A percentile compares a stretch with the other conserved stretches of the same genome.
These are phyloP conservation scores for Acanthosepion pharaonis DNA, from an alignment of 2,888 invertebrate species.

Conservation along the genomic window DNA sequence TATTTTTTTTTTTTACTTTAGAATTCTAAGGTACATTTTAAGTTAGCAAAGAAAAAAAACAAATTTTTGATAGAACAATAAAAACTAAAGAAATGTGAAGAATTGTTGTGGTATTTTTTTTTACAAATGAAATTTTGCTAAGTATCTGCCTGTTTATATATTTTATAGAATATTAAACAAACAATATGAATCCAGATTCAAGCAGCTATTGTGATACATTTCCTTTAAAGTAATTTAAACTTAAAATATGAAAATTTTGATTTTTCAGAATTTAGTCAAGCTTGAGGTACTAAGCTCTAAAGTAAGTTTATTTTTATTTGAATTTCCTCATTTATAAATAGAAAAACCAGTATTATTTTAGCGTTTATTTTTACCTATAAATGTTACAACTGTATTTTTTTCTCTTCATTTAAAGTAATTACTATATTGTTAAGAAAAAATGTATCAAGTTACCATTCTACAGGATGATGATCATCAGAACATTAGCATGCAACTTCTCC, in stretches of 20 bases:
- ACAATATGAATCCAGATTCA: not conserved
- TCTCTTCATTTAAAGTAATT: not conserved
- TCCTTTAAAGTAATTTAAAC: not conserved
- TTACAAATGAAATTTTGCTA: not conserved
- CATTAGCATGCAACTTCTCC: not conserved
- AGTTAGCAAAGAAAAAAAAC: not conserved
- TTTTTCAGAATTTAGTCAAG: not conserved
- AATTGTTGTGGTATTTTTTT: not conserved
- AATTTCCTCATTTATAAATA: not conserved
- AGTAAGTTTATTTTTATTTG: not conserved
- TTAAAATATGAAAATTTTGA: not conserved
- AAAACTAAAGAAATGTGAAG: not conserved
- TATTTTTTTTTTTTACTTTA: not conserved
- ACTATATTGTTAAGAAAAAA: not conserved
- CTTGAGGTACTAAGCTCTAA: not conserved
- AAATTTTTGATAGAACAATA: conserved; percentile 16
- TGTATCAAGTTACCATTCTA: not conserved
- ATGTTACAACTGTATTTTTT: not conserved
- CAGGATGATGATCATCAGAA: not conserved
- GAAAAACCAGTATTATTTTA: not conserved
- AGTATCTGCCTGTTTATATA: not conserved
- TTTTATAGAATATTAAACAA: not conserved
- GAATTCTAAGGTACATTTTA: not conserved
- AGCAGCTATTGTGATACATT: not conserved
- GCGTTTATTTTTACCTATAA: not conserved